These are phyloP conservation scores for Pedicia rivosa DNA, from an alignment of 2,888 invertebrate genomes.

Conservation along the genomic window DNA sequence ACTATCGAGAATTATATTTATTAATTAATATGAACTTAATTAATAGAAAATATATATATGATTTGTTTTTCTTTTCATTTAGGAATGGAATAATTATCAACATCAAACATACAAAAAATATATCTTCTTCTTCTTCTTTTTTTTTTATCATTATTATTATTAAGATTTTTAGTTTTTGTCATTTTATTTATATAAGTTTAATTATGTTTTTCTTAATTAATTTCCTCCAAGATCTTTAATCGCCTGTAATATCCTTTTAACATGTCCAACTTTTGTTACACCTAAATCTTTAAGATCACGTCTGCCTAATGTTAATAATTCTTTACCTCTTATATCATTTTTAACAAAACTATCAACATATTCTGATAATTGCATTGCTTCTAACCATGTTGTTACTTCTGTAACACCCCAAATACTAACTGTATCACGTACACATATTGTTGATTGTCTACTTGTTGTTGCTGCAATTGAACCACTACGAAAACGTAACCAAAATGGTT, in stretches of 20 bases:
- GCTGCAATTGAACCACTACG: conserved; percentile 29
- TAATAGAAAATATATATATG: too few relatives aligned
- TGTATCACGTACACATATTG: conserved; percentile 32
- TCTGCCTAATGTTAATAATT: conserved; percentile 70
- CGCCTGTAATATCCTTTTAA: conserved; percentile 85
- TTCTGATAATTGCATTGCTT: conserved; percentile 72
- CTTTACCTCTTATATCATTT: conserved; percentile 84
- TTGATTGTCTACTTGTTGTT: conserved; percentile 11
- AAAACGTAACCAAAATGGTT: conserved; percentile 53
- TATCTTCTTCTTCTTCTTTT: too few relatives aligned
- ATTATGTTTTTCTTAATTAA: too few relatives aligned
- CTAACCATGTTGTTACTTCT: conserved; percentile 85
- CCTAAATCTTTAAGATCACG: conserved; percentile 82
- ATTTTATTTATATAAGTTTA: too few relatives aligned
- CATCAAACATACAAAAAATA: too few relatives aligned
- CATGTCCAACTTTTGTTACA: conserved; percentile 88
- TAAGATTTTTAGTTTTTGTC: too few relatives aligned
- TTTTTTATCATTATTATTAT: too few relatives aligned
- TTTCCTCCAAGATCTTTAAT: conserved; percentile 54
- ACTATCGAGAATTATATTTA: too few relatives aligned
- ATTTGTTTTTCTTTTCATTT: too few relatives aligned
- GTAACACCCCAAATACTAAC: conserved; percentile 63
- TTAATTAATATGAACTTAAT: too few relatives aligned
- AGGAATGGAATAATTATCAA: too few relatives aligned
- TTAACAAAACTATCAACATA: conserved; percentile 81